Evolutionary conservation across 2,113 vertebrate genomes (phyloP).

Genomic region (Aepyceros melampus): DNA sequence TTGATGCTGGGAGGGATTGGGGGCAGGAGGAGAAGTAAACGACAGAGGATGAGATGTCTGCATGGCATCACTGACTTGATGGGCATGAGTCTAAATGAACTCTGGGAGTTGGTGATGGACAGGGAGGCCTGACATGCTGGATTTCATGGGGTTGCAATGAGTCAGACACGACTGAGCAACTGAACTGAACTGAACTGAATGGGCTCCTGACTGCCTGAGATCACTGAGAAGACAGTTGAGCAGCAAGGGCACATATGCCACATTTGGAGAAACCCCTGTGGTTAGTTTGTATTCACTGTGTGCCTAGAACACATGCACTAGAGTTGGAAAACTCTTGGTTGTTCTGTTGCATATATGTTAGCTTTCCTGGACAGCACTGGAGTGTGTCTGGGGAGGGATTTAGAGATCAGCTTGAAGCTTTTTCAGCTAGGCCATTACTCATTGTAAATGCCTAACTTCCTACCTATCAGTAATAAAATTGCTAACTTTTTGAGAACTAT

Average conservation of each 20-base stretch:
- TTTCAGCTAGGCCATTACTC: neutral
- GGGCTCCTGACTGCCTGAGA: neutral
- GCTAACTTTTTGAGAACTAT: neutral
- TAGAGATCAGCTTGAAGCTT: neutral
- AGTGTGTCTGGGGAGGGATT: neutral
- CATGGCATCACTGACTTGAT: neutral
- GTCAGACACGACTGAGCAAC: fast-evolving
- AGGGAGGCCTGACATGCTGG: fast-evolving
- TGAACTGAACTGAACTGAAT: neutral
- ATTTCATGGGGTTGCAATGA: neutral
- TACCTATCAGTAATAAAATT: neutral
- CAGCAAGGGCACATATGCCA: neutral
- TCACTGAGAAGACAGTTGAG: neutral
- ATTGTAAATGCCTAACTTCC: neutral
- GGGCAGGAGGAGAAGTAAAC: neutral
- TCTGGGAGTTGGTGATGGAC: neutral
- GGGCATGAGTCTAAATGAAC: neutral
- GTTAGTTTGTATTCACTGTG: neutral
- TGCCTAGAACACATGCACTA: neutral
- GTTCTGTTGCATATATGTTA: neutral
- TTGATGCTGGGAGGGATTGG: neutral
- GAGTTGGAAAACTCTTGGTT: neutral
- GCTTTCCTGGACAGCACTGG: neutral
- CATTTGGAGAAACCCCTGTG: neutral
- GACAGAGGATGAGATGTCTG: neutral